Conservation (phyloP, 37 sponge, comb jelly and placozoan genomes). For the Diacarnus erythraeanus region DNA sequence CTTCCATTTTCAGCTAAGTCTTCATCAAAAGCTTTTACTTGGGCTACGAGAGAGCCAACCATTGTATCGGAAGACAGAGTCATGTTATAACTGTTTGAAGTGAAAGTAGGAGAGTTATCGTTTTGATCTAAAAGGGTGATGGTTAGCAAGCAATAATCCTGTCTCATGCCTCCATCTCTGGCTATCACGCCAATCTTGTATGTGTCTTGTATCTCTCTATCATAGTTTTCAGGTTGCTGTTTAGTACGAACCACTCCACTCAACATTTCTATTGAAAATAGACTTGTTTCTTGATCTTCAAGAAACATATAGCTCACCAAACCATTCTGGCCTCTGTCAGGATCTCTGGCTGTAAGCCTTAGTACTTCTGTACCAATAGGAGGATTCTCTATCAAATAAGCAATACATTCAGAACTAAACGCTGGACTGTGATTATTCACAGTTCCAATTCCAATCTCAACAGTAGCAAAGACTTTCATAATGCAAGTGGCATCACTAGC, state of each 20-base stretch:
- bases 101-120: conserved; percentile 61
- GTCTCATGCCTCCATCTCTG: conserved; percentile 48
- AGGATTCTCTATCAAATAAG: conserved; percentile 41
- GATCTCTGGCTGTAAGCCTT: conserved; percentile 40
- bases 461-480: conserved; percentile 16
- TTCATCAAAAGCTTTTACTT: conserved; percentile 49
- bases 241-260: conserved; percentile 46
- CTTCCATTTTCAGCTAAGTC: conserved; percentile 35
- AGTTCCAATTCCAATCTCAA: conserved; percentile 42
- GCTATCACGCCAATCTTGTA: conserved; percentile 47
- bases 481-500: conserved; percentile 48
- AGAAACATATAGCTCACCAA: conserved; percentile 24
- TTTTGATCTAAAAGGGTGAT: conserved; percentile 66
- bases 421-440: conserved; percentile 37
- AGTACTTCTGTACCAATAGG: conserved; percentile 40
- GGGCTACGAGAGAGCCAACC: conserved; percentile 24
- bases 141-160: conserved; percentile 56
- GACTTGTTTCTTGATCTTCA: not conserved
- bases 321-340: conserved; percentile 44
- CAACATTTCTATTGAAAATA: conserved; percentile 35
- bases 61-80: not conserved
- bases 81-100: conserved; percentile 2
- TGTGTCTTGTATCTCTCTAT: conserved; percentile 35
- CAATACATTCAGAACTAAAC: conserved; percentile 18
- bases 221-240: conserved; percentile 25